These are phyloP conservation scores for Pristionchus arcanus DNA, from an alignment of 2,888 invertebrate genomes.

Conservation along the genomic window DNA sequence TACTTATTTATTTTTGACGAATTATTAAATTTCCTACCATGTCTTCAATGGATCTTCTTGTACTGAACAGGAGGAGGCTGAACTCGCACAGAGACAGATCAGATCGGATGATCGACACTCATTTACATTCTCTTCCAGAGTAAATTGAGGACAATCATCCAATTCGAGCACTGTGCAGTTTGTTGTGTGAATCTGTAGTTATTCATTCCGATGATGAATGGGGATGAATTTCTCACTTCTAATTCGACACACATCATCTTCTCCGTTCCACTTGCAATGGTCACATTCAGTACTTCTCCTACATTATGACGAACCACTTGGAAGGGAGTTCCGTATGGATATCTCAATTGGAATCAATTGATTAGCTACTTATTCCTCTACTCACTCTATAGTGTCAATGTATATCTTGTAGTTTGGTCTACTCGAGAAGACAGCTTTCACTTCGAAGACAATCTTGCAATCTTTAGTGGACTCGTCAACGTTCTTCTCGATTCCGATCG, in stretches of 20 bases:
- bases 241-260: neutral
- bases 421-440: neutral
- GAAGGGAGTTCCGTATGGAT: neutral
- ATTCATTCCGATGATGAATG: neutral
- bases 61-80: neutral
- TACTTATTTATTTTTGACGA: neutral
- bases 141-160: slow-evolving; percentile 45
- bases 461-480: neutral
- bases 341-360: neutral
- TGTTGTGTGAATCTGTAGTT: neutral
- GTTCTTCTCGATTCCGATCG: neutral
- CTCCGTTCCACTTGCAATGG: slow-evolving; percentile 4
- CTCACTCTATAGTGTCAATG: slow-evolving; percentile 15
- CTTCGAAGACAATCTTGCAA: neutral
- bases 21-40: neutral
- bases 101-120: slow-evolving; percentile 14
- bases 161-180: neutral
- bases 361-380: neutral
- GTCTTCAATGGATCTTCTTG: slow-evolving; percentile 25
- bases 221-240: neutral
- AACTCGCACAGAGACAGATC: slow-evolving; percentile 27
- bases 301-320: neutral
- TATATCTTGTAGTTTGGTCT: slow-evolving; percentile 2
- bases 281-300: slow-evolving; percentile 29
- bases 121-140: neutral